A percentile compares a stretch with the other conserved stretches of the same genome.
phyloP scores from a whole-genome alignment of 2,113 vertebrate species.

The Tonatia bakeri region DNA sequence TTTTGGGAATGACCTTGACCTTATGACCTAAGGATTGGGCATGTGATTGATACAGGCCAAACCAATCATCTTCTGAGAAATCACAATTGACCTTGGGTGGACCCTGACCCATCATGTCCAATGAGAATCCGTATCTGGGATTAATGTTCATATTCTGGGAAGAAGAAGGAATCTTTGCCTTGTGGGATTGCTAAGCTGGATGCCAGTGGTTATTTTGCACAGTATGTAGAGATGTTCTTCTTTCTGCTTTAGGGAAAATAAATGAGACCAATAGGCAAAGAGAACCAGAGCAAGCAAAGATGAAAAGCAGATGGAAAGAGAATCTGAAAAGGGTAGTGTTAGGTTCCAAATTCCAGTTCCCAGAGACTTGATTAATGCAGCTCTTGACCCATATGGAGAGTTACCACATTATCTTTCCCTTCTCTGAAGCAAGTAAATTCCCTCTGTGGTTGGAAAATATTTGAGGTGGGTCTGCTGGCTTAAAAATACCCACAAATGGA shows the following conservation, averaged over 20 bases:
- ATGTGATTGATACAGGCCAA: neutral
- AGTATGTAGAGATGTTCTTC: neutral
- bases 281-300: neutral
- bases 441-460: neutral
- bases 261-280: neutral
- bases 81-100: neutral
- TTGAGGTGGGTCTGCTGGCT: neutral
- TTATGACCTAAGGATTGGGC: neutral
- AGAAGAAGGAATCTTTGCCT: neutral
- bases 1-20: neutral
- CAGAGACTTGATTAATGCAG: neutral
- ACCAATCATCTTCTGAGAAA: neutral
- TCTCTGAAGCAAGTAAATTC: neutral
- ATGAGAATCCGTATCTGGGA: neutral
- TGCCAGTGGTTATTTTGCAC: neutral
- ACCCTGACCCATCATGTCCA: neutral
- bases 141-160: neutral
- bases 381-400: neutral
- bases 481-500: neutral
- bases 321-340: neutral
- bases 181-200: neutral
- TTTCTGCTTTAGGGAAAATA: neutral
- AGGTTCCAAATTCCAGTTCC: neutral
- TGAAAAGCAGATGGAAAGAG: neutral
- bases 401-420: neutral